Evolutionary conservation across 2,888 invertebrate species (phyloP).

Genomic region (Salticus scenicus): DNA sequence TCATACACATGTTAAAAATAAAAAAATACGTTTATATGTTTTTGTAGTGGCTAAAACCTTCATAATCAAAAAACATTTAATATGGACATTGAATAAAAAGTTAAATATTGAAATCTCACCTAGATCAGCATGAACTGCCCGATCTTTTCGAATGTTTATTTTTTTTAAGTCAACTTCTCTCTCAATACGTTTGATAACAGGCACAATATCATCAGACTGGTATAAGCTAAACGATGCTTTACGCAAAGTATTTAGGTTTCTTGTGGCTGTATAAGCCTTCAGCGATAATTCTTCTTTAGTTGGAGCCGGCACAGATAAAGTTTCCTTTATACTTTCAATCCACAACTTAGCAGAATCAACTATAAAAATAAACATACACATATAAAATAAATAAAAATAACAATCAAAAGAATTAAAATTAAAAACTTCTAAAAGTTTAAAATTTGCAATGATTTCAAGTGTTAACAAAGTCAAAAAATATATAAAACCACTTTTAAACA

Average conservation of each 20-base stretch:
- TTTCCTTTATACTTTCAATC: constrained; percentile 66
- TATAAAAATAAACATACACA: constrained; percentile 24
- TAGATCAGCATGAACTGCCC: constrained; percentile 87
- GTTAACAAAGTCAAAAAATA: no score
- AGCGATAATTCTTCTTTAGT: constrained; percentile 76
- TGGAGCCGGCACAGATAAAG: constrained; percentile 71
- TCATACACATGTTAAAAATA: no score
- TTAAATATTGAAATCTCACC: constrained; percentile 76
- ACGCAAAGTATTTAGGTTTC: constrained; percentile 75
- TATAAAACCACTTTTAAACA: no score
- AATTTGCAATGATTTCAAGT: no score
- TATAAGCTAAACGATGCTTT: constrained; percentile 80
- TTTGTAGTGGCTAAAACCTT: not conserved
- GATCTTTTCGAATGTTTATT: constrained; percentile 85
- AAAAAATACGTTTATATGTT: no score
- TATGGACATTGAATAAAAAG: not conserved
- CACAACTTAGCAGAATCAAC: constrained; percentile 72
- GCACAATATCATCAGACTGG: constrained; percentile 80
- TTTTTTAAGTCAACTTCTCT: constrained; percentile 84
- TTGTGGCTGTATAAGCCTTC: constrained; percentile 75
- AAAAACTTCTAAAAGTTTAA: no score
- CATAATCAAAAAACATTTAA: not conserved
- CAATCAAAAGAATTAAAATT: no score
- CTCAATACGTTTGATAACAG: constrained; percentile 83
- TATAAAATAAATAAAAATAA: no score